These are phyloP conservation scores for Cephalopholis sonnerati DNA, from an alignment of 2,113 vertebrate genomes.

Conservation along the genomic window DNA sequence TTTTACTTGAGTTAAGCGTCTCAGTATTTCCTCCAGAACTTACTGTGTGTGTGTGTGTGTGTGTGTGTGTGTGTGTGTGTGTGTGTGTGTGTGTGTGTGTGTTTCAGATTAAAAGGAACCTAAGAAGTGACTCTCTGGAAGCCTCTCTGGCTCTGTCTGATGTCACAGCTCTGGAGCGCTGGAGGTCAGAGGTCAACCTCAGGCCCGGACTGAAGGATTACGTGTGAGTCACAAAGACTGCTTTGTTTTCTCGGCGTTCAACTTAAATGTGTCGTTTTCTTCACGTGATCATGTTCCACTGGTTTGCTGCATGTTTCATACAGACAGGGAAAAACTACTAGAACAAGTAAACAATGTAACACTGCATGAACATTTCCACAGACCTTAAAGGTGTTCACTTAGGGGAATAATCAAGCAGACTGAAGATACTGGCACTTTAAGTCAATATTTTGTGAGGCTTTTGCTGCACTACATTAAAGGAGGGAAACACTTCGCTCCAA, in stretches of 20 bases:
- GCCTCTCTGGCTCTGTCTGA: background rate
- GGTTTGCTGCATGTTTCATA: background rate
- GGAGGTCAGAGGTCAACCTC: constrained; percentile 19
- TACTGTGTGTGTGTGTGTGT: no score
- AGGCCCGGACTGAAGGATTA: constrained; percentile 5
- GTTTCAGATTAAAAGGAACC: no score
- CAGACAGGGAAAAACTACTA: background rate
- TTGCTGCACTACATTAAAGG: background rate
- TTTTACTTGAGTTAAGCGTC: background rate
- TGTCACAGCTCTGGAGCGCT: constrained; percentile 7
- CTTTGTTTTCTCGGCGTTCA: background rate
- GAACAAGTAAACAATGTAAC: background rate
- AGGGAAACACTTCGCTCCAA: background rate
- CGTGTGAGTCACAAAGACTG: background rate
- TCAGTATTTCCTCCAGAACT: no score
- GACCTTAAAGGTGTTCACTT: background rate
- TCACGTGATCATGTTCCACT: background rate
- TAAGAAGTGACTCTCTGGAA: background rate
- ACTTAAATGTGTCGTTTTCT: background rate
- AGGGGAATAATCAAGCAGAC: no score
- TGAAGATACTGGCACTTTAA: background rate
- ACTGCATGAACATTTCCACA: background rate
- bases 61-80: no score
- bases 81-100: no score
- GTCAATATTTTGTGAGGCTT: background rate